These are phyloP conservation scores for Diplolepis rosae DNA, from an alignment of 2,888 invertebrate genomes.

Conservation along the genomic window DNA sequence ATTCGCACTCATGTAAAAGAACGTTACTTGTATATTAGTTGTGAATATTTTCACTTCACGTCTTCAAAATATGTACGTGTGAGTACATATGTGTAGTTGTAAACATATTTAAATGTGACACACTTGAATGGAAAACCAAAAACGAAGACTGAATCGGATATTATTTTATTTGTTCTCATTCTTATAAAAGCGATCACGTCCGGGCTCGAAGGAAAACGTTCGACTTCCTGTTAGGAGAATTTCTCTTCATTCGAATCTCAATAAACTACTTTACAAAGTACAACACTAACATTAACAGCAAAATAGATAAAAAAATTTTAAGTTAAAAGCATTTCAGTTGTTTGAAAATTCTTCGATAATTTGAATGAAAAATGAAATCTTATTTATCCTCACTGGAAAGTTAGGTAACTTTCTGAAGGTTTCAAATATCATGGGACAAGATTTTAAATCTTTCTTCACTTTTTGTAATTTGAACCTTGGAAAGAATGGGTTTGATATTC, in stretches of 20 bases:
- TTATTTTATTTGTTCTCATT: conserved; percentile 3
- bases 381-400: too few species aligned
- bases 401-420: too few species aligned
- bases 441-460: neutral
- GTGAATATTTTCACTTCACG: neutral
- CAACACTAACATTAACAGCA: too few species aligned
- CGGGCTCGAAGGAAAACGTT: neutral
- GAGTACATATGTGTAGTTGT: neutral
- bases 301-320: too few species aligned
- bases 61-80: neutral
- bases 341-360: too few species aligned
- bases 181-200: neutral
- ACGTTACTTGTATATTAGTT: neutral
- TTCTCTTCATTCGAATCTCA: neutral
- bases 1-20: conserved; percentile 14
- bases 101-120: neutral
- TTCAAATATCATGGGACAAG: too few species aligned
- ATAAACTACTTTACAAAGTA: too few species aligned
- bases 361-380: too few species aligned
- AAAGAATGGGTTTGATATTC: neutral
- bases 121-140: neutral
- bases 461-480: neutral
- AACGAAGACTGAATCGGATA: conserved; percentile 16
- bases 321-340: too few species aligned
- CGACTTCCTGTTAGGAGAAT: neutral